Evolutionary conservation across 2,888 invertebrate species (phyloP).

Genomic region (Tachina grossa): DNA sequence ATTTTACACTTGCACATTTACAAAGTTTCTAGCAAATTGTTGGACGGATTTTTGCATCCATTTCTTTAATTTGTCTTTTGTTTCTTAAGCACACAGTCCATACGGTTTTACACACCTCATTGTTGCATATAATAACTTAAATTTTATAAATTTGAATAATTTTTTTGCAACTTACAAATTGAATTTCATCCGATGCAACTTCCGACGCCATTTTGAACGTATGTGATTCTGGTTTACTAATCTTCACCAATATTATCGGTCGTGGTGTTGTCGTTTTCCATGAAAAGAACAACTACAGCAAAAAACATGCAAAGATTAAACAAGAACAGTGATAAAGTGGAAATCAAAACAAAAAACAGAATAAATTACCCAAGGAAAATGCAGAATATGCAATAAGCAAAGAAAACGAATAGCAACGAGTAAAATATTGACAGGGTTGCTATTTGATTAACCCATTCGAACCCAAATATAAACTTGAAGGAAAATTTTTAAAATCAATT

Average conservation of each 20-base stretch:
- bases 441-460: not conserved
- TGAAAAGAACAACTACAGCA: conserved; percentile 51
- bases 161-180: conserved; percentile 71
- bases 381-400: not conserved
- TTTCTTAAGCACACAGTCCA: conserved; percentile 43
- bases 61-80: conserved; percentile 2
- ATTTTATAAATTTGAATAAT: conserved; percentile 41
- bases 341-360: conserved; percentile 58
- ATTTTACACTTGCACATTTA: conserved; percentile 31
- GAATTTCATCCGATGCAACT: conserved; percentile 75
- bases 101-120: conserved; percentile 11
- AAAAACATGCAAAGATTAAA: conserved; percentile 9
- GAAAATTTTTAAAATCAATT: no score
- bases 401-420: not conserved
- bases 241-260: conserved; percentile 54
- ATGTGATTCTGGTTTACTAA: conserved; percentile 70
- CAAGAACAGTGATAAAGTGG: conserved; percentile 48
- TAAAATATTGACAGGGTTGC: not conserved
- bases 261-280: conserved; percentile 66
- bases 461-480: no score
- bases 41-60: not conserved
- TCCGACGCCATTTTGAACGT: conserved; percentile 79
- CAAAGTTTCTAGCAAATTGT: not conserved
- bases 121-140: conserved; percentile 9
- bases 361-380: not conserved